A percentile compares a stretch with the other conserved stretches of the same genome.
Conservation (phyloP, 2,888 invertebrate genomes). For the Pristionchus arcanus region DNA sequence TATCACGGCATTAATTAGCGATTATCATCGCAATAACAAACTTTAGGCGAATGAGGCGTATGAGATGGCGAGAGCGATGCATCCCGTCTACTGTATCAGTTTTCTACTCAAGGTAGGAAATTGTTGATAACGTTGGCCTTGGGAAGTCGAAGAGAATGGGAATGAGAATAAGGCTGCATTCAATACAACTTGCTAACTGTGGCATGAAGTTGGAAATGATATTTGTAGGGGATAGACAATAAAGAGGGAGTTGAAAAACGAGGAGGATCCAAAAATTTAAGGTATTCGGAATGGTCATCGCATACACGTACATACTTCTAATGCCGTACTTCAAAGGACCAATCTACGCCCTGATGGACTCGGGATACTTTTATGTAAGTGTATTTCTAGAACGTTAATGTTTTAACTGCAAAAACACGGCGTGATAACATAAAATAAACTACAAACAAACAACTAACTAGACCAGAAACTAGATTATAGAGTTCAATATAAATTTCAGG, state of each 20-base stretch:
- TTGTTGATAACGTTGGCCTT: not conserved
- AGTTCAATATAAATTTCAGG: too few relatives aligned
- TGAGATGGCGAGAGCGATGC: not conserved
- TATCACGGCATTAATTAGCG: not conserved
- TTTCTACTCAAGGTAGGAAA: not conserved
- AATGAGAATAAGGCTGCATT: too few relatives aligned
- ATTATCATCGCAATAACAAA: not conserved
- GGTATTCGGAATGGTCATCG: not conserved
- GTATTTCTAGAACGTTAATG: not conserved
- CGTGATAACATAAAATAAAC: too few relatives aligned
- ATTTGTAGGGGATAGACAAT: too few relatives aligned
- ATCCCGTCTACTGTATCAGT: not conserved
- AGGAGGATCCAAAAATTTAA: not conserved
- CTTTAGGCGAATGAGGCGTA: not conserved
- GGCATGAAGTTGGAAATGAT: too few relatives aligned
- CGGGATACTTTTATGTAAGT: not conserved
- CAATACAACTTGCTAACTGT: too few relatives aligned
- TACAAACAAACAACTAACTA: too few relatives aligned
- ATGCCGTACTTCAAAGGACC: not conserved
- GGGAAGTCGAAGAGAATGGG: not conserved
- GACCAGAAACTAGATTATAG: too few relatives aligned
- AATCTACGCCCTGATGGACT: not conserved
- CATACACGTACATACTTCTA: constrained; percentile 19
- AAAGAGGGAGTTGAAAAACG: too few relatives aligned
- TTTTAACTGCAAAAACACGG: too few relatives aligned